Percentiles rank a stretch among this genome's conserved stretches.
phyloP scores from a whole-genome alignment of 1,140 invertebrate genomes.

The Tetragnatha versicolor region DNA sequence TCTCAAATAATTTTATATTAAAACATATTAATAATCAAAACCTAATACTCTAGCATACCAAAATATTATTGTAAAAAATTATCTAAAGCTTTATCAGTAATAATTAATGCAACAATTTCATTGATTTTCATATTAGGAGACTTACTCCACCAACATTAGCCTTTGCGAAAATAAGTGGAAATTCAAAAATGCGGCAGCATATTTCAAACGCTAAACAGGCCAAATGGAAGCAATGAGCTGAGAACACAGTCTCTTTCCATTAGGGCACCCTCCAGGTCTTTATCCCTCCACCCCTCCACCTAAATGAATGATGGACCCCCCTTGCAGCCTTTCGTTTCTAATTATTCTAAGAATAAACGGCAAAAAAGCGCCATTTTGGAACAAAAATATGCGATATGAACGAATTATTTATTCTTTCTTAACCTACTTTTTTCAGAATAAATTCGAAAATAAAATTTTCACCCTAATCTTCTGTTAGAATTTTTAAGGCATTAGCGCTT shows the following conservation, averaged over 20 bases:
- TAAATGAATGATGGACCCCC: slow-evolving; percentile 38
- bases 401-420: slow-evolving; percentile 30
- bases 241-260: slow-evolving; percentile 7
- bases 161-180: neutral
- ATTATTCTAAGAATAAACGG: slow-evolving; percentile 26
- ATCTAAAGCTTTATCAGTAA: too few species aligned
- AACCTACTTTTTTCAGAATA: neutral
- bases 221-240: neutral
- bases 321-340: slow-evolving; percentile 6
- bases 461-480: slow-evolving; percentile 17
- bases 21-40: too few species aligned
- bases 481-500: slow-evolving; percentile 7
- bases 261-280: neutral
- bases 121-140: slow-evolving; percentile 47
- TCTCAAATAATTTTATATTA: too few species aligned
- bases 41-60: too few species aligned
- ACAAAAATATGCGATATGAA: slow-evolving; percentile 13
- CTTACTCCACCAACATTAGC: slow-evolving; percentile 30
- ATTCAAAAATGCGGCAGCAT: neutral
- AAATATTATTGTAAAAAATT: too few species aligned
- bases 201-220: slow-evolving; percentile 33
- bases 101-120: neutral
- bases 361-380: slow-evolving; percentile 22
- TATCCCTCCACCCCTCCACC: neutral
- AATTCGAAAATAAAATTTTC: slow-evolving; percentile 3